Base-by-base conservation (phyloP, 2,797 vertebrate species). In the Onychomys arenicola region DNA sequence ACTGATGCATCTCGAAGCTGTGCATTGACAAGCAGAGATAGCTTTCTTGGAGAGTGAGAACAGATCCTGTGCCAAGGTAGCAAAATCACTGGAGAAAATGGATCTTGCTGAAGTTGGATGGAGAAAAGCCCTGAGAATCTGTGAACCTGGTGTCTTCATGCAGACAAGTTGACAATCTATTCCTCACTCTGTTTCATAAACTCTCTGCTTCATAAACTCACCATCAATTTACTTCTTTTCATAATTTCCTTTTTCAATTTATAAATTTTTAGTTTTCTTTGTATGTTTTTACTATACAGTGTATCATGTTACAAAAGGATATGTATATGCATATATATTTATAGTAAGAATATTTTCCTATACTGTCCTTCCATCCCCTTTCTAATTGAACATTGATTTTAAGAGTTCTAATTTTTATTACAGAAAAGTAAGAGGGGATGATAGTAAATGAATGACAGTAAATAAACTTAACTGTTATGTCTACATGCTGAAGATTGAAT, bases 11-110 rank as follows among this genome's bases (percentile, higher is more conserved):
- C 27, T 76, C 73, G 49, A 95, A 91, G 69, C 7, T 63, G 34
- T 52, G 13, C 11, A 27, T 83, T 90, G 91, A 73, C 40, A 73
- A 90, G 12, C 6, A 89, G 52, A 78, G 61, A 92, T 40, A 82
- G 57, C 83, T 89, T 94, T 57, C 43, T 88, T 83, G 52, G 73
- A 86, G 67, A 52, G 25, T 65, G 34, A 94, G 61, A 83, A 86
- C 13, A 92, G 37, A 9, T 40, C 80, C 17, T 57, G 9, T 21
- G 5, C 17, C 81, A 43, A 65, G 76, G 29, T 23, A 87, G 59
- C 43, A 12, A 85, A 93, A 57, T 8, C 52, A 17, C 6, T 27
- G 23, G 0, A 46, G 67, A 91, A 59, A 89, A 65, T 32, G 37
- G 29, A 88, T 32, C 46, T 5, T 78, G 29, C 37, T 87, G 37